These are phyloP conservation scores for Columba janthina DNA, from an alignment of 2,113 vertebrate species.

Conservation along the genomic window DNA sequence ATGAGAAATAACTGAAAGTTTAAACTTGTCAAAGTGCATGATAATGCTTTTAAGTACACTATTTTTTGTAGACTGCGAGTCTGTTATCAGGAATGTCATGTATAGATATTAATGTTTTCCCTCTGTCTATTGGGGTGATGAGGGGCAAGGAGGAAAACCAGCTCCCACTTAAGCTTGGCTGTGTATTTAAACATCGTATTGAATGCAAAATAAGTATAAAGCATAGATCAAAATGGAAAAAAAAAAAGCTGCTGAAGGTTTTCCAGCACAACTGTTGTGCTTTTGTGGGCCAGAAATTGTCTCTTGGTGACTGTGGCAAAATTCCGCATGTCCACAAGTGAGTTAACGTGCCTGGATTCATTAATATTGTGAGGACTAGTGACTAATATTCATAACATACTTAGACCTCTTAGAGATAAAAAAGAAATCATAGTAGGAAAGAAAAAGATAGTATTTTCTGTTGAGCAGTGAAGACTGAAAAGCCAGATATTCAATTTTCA, in stretches of 20 bases:
- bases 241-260: background rate
- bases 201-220: background rate
- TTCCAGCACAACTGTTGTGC: background rate
- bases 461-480: background rate
- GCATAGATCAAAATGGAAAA: background rate
- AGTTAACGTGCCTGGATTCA: background rate
- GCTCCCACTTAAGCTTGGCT: background rate
- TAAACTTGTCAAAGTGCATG: background rate
- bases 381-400: background rate
- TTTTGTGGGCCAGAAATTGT: background rate
- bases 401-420: background rate
- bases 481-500: background rate
- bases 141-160: background rate
- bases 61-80: background rate
- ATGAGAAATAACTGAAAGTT: constrained; percentile 58
- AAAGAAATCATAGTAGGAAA: background rate
- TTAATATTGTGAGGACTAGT: background rate
- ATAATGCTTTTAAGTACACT: constrained; percentile 12
- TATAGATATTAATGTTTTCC: background rate
- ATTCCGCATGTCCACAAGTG: background rate
- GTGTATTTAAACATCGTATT: background rate
- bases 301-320: background rate
- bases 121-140: background rate
- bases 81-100: background rate
- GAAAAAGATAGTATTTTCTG: background rate